Evolutionary conservation across 1,140 invertebrate species (phyloP).

Genomic region (Penaeus chinensis): DNA sequence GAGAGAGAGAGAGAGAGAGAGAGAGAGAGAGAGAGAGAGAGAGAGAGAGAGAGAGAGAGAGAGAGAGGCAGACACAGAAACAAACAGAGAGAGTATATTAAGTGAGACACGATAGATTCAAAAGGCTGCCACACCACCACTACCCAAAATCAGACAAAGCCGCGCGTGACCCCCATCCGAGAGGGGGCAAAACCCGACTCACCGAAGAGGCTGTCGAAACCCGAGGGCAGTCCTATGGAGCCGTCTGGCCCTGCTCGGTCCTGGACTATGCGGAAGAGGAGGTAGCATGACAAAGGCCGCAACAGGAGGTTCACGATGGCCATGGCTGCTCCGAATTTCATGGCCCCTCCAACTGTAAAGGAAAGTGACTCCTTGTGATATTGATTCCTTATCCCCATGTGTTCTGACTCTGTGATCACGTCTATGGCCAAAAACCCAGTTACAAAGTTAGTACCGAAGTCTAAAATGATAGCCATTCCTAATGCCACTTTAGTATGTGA

Average conservation of each 20-base stretch:
- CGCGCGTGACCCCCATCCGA: background rate
- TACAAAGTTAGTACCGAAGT: no score
- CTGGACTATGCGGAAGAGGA: conserved; percentile 55
- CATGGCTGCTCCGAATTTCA: conserved; percentile 49
- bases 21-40: no score
- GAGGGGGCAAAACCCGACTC: background rate
- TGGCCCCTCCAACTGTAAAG: conserved; percentile 16
- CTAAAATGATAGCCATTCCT: no score
- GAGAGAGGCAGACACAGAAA: no score
- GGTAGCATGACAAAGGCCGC: conserved; percentile 48
- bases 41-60: no score
- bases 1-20: no score
- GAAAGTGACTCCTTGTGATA: background rate
- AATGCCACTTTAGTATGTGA: no score
- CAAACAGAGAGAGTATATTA: no score
- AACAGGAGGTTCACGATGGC: conserved; percentile 51
- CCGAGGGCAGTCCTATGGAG: conserved; percentile 44
- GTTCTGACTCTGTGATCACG: background rate
- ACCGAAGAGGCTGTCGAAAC: conserved; percentile 54
- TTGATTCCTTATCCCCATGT: background rate
- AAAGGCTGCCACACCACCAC: no score
- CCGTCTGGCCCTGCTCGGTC: conserved; percentile 52
- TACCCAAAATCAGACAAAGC: background rate
- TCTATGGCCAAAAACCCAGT: no score
- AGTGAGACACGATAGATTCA: no score